phyloP scores from a whole-genome alignment of 1,140 invertebrate species.

The Eurosta solidaginis region DNA sequence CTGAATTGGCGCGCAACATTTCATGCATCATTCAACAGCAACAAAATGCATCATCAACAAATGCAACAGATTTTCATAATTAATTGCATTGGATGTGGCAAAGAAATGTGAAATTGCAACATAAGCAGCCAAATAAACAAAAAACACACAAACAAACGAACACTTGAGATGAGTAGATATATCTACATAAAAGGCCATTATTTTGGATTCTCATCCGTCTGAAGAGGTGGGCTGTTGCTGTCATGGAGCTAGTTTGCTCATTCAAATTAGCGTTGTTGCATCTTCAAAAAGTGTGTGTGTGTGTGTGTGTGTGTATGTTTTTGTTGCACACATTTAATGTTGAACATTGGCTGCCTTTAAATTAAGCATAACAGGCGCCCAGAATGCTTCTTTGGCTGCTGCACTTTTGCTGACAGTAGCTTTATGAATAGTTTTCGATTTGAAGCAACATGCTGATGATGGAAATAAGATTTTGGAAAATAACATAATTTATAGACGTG shows the following conservation, averaged over 20 bases:
- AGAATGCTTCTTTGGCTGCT: neutral
- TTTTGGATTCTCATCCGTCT: neutral
- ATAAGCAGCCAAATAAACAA: neutral
- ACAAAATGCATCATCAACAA: constrained; percentile 23
- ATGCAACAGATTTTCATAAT: constrained; percentile 25
- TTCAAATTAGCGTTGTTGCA: neutral
- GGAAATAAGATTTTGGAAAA: neutral
- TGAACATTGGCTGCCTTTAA: neutral
- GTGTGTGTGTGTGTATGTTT: too few relatives aligned
- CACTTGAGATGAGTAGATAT: too few relatives aligned
- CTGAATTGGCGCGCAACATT: constrained; percentile 19
- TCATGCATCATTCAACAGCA: constrained; percentile 29
- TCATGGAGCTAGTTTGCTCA: neutral
- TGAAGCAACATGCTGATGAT: neutral
- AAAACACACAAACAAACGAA: neutral
- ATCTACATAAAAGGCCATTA: too few relatives aligned
- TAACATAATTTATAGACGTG: constrained; percentile 12
- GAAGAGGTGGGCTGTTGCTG: neutral
- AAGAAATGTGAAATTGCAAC: neutral
- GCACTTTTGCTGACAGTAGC: neutral
- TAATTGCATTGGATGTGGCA: constrained; percentile 27
- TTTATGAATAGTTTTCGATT: neutral
- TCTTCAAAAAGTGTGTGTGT: neutral
- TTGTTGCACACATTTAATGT: neutral
- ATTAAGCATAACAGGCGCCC: constrained; percentile 13